A percentile compares a stretch with the other conserved stretches of the same genome.
phyloP scores from a whole-genome alignment of 2,888 invertebrate genomes.

The Myopa tessellatipennis region DNA sequence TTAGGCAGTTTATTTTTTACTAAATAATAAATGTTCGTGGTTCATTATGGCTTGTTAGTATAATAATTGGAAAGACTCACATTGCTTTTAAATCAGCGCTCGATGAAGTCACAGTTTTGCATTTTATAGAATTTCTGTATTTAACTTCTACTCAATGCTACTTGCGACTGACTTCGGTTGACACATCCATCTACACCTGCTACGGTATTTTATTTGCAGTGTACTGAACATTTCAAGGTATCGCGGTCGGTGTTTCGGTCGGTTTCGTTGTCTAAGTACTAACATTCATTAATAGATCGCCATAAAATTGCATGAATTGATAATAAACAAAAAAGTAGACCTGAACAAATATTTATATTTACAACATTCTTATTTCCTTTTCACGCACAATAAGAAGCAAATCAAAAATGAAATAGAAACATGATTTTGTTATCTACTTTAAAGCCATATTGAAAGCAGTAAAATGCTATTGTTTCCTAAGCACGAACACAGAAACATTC shows the following conservation, averaged over 20 bases:
- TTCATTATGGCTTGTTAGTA: no score
- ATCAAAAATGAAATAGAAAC: not conserved
- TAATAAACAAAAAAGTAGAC: constrained; percentile 15
- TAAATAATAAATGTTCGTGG: no score
- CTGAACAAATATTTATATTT: constrained; percentile 14
- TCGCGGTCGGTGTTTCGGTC: not conserved
- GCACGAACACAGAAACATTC: not conserved
- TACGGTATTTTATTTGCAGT: not conserved
- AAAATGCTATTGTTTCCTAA: not conserved
- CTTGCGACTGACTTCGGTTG: no score
- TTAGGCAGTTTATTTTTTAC: no score
- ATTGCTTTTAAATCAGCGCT: no score
- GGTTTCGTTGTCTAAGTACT: not conserved
- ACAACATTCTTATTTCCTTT: no score
- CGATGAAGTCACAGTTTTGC: no score
- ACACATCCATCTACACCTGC: no score
- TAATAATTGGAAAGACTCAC: no score
- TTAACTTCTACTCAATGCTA: no score
- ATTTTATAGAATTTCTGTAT: no score
- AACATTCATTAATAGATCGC: constrained; percentile 20
- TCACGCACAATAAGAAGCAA: not conserved
- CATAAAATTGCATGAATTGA: constrained; percentile 17
- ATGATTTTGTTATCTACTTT: constrained; percentile 2
- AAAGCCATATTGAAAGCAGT: not conserved
- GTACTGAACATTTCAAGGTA: constrained; percentile 5